Evolutionary conservation across 2,888 invertebrate genomes (phyloP).

Genomic region (Prionchulus punctatus): DNA sequence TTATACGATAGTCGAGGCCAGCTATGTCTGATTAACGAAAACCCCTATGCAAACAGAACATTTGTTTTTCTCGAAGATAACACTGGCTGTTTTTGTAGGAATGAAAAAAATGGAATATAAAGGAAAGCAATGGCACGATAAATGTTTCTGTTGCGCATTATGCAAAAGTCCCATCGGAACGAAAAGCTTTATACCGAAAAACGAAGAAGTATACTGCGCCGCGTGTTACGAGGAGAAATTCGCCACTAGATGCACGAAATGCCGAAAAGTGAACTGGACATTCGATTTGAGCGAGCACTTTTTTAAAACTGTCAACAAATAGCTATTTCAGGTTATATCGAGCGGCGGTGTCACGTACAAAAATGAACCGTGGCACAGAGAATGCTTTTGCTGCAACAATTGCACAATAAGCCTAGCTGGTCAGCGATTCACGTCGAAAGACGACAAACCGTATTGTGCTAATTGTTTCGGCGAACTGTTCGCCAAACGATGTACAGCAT

Average conservation of each 20-base stretch:
- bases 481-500: constrained; percentile 36
- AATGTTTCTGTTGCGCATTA: constrained; percentile 94
- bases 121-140: constrained; percentile 99
- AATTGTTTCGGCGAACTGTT: constrained; percentile 37
- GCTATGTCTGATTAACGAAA: no score
- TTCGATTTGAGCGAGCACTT: neutral
- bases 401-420: constrained; percentile 34
- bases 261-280: constrained; percentile 70
- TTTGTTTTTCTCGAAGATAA: neutral
- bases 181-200: constrained; percentile 95
- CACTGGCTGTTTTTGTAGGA: constrained; percentile 44
- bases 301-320: neutral
- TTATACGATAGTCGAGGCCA: no score
- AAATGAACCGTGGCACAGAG: constrained; percentile 35
- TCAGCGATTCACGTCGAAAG: constrained; percentile 36
- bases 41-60: no score
- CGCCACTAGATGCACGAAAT: constrained; percentile 95
- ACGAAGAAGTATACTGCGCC: constrained; percentile 96
- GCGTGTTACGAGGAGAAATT: constrained; percentile 98
- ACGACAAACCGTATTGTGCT: constrained; percentile 36
- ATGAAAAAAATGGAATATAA: constrained; percentile 99
- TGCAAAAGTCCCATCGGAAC: constrained; percentile 94
- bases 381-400: constrained; percentile 36
- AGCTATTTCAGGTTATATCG: constrained; percentile 32
- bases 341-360: constrained; percentile 37